phyloP scores from a whole-genome alignment of 2,113 vertebrate species.

The Oryzias woworae region DNA sequence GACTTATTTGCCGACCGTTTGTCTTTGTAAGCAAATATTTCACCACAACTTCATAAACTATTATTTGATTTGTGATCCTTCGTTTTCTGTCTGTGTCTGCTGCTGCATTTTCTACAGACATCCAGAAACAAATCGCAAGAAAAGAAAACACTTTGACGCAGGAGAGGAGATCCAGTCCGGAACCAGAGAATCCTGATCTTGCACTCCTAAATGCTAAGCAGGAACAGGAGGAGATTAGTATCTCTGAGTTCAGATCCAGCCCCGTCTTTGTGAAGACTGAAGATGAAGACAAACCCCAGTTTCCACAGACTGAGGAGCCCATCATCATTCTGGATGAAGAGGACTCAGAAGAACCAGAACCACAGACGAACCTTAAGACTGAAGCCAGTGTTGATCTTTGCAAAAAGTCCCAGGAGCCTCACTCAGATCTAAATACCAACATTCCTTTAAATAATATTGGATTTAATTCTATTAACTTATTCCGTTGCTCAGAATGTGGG shows the following conservation, averaged over 20 bases:
- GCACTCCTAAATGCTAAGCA: neutral
- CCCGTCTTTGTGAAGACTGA: slow-evolving; percentile 2
- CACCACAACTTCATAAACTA: too few species aligned
- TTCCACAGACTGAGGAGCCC: neutral
- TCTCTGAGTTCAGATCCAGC: neutral
- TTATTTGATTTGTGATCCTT: neutral
- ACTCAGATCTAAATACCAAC: neutral
- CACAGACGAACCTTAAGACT: neutral
- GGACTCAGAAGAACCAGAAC: neutral
- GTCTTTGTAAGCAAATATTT: too few species aligned
- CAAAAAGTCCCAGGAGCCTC: neutral
- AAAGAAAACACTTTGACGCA: neutral
- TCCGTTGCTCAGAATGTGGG: slow-evolving; percentile 36
- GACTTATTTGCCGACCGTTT: too few species aligned
- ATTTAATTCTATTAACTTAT: neutral
- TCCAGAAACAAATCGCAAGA: neutral
- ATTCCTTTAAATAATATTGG: neutral
- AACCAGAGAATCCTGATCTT: neutral
- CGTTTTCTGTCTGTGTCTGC: neutral
- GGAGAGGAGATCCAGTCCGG: neutral
- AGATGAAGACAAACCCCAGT: slow-evolving; percentile 3
- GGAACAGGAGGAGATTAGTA: neutral
- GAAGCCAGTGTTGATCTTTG: neutral
- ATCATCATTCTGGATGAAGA: neutral
- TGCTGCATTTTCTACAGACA: neutral